phyloP scores from a whole-genome alignment of 2,888 invertebrate species.

The Coelogynopora nodosa region DNA sequence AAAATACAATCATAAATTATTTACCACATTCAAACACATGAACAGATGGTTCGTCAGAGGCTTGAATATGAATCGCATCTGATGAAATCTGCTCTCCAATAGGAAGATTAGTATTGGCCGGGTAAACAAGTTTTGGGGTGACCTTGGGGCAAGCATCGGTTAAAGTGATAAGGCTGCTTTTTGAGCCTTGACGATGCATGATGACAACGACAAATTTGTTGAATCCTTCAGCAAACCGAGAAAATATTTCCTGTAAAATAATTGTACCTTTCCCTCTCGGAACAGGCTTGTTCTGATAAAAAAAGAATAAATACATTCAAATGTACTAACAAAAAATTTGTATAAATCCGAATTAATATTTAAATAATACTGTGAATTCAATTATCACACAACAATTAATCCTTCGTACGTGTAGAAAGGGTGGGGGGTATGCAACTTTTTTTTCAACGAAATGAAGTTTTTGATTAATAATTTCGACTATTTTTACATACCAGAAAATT shows the following conservation, averaged over 20 bases:
- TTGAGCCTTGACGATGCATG: not conserved
- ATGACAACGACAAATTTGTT: not conserved
- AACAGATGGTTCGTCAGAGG: not conserved
- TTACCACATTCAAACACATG: not conserved
- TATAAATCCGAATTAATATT: not conserved
- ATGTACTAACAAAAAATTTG: not conserved
- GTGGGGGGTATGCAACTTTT: too few species aligned
- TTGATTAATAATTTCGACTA: too few species aligned
- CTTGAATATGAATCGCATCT: not conserved
- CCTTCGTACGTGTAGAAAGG: too few species aligned
- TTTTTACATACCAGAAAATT: too few species aligned
- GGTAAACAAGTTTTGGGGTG: not conserved
- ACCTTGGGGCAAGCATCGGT: not conserved
- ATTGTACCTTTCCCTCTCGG: not conserved
- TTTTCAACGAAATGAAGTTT: too few species aligned
- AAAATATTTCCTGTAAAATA: not conserved
- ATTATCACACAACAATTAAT: too few species aligned
- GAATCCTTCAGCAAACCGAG: not conserved
- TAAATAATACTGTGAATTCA: too few species aligned
- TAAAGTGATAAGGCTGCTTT: not conserved
- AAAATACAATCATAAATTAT: too few species aligned
- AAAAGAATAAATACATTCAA: not conserved
- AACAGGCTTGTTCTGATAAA: not conserved
- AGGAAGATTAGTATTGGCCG: not conserved
- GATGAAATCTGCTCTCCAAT: not conserved